Conservation (phyloP, 2,888 invertebrate genomes). For the Thymelicus lineola region DNA sequence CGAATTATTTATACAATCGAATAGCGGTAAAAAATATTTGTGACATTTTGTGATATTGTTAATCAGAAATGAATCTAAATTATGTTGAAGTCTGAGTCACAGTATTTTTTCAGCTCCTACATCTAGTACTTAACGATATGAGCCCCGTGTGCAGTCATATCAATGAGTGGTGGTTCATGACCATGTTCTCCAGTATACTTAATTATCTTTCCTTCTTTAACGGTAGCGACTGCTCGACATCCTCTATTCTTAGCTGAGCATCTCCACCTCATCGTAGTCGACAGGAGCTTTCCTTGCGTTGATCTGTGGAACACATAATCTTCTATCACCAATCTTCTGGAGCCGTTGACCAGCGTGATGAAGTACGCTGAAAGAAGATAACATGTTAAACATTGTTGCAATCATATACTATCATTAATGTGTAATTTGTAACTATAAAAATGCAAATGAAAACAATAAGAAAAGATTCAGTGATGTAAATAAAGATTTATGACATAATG, state of each 20-base stretch:
- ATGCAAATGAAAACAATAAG: not conserved
- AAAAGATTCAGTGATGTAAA: not conserved
- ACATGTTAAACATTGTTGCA: not conserved
- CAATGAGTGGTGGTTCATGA: conserved; percentile 44
- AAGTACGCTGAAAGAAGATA: conserved; percentile 37
- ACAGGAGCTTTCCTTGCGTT: conserved; percentile 23
- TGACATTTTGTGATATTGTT: not conserved
- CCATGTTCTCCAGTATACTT: conserved; percentile 41
- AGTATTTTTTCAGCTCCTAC: not conserved
- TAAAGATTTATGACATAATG: too few relatives aligned
- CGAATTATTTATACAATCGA: not conserved
- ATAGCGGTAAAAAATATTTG: not conserved
- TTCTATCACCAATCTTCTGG: conserved; percentile 36
- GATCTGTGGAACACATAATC: conserved; percentile 40
- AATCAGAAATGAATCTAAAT: not conserved
- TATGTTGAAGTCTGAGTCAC: not conserved
- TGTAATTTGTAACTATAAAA: not conserved
- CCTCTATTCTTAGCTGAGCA: conserved; percentile 33
- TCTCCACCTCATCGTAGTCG: conserved; percentile 25
- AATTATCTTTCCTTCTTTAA: conserved; percentile 29
- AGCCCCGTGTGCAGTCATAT: conserved; percentile 35
- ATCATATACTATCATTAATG: not conserved
- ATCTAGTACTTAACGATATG: conserved; percentile 31
- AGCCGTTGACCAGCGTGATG: conserved; percentile 40
- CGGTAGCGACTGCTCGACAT: conserved; percentile 24